Conservation (phyloP, 2,113 vertebrate genomes). For the Pelecanoides urinatrix region DNA sequence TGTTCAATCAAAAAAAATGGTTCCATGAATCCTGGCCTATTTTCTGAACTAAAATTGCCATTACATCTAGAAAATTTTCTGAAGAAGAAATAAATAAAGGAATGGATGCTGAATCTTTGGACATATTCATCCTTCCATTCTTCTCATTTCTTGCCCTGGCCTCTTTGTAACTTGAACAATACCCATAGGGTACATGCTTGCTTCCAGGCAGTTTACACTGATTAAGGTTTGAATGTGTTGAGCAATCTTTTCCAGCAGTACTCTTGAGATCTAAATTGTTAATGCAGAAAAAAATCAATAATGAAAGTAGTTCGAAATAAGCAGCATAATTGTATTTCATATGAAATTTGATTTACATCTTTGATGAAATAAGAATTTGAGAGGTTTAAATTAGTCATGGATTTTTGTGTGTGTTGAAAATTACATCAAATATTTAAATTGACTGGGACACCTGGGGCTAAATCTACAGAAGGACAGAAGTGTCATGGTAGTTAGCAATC, state of each 20-base stretch:
- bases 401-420: background rate
- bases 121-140: background rate
- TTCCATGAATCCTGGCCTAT: background rate
- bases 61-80: background rate
- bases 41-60: background rate
- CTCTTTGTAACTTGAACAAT: background rate
- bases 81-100: background rate
- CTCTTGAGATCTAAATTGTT: background rate
- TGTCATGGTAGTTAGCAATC: background rate
- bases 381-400: constrained; percentile 1
- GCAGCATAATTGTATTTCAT: background rate
- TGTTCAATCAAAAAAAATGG: background rate
- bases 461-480: background rate
- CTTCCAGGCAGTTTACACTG: background rate
- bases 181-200: background rate
- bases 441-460: background rate
- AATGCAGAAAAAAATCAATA: background rate
- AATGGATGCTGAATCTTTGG: background rate
- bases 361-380: background rate
- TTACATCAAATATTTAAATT: background rate
- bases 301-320: background rate
- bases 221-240: background rate
- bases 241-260: background rate
- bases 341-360: constrained; percentile 20
- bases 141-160: background rate